These are phyloP conservation scores for Hymenochirus boettgeri DNA, from an alignment of 2,113 vertebrate species.

Conservation along the genomic window DNA sequence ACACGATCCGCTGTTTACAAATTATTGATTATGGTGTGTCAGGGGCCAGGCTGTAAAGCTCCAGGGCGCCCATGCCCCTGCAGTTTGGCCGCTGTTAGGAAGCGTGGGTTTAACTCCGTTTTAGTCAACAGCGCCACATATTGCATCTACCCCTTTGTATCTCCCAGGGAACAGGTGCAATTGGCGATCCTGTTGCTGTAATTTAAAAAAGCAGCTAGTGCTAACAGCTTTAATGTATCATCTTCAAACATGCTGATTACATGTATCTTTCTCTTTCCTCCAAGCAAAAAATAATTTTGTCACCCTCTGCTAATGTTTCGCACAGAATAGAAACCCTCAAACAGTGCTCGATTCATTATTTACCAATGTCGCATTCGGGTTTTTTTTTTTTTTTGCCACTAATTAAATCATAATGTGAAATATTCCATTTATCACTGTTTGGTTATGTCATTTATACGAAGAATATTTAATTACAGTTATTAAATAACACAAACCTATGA, in stretches of 20 bases:
- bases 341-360: background rate
- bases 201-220: too few species aligned
- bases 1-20: too few species aligned
- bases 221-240: too few species aligned
- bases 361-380: background rate
- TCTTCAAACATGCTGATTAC: background rate
- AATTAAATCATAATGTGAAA: slow-evolving; percentile 1
- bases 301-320: background rate
- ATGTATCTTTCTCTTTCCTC: background rate
- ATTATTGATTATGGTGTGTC: too few species aligned
- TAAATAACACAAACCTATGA: background rate
- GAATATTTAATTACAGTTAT: background rate
- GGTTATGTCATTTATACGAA: background rate
- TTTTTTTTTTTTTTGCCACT: background rate
- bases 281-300: background rate
- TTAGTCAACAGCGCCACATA: too few species aligned
- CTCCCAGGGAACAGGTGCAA: too few species aligned
- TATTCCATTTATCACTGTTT: background rate
- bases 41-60: too few species aligned
- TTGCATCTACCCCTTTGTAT: too few species aligned
- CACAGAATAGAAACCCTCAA: background rate
- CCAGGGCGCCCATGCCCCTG: too few species aligned
- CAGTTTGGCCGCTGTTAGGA: background rate
- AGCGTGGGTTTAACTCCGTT: too few species aligned
- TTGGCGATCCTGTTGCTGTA: too few species aligned